Evolutionary conservation across 2,797 vertebrate species (phyloP), one percentile per base, ranked within the genome.

Genomic region (Calcarius lapponicus): DNA sequence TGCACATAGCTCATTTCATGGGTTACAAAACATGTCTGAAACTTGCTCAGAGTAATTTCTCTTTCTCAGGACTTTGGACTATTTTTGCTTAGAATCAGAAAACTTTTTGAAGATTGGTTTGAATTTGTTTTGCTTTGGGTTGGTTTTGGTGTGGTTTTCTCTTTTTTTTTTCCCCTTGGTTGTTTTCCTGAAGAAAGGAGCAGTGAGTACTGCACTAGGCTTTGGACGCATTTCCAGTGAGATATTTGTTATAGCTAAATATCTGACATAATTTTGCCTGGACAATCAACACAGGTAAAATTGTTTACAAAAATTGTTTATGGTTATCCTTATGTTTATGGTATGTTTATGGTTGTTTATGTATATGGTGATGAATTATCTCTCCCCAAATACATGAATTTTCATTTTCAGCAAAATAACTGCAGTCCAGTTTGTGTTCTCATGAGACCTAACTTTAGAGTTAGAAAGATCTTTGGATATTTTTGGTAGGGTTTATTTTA

Each of bases 81-180:
- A 43, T 54, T 64, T 50, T 67, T 64, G 15, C 21, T 74, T 45
- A 54, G 43, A 79, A 43, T 71, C 31, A 71, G 40, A 85, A 79
- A 71, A 32, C 24, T 51, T 67, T 58, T 67, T 67, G 29, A 66
- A 22, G 16, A 32, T 51, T 60, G 25, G 26, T 36, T 32, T 32
- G 22, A 7, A 3, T 10, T 31, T 25, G 4, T 40, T n/a, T 48
- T 20, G 4, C 4, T 34, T 70, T 29, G 4, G 19, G 14, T 28
- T 62, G 6, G 34, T 17, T 72, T 72, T 47, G 7, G 3, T 25
- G 54, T 48, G 25, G 8, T 53, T 24, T 25, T 48, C 1, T 64
- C 20, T 24, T 21, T 21, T 20, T 14, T n/a, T 3, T 20, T 26
- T 4, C 1, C 26, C 26, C 14, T 17, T 8, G 2, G 3, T 43